These are phyloP conservation scores for Cremastobaeus sp. DNA, from an alignment of 2,888 invertebrate genomes.

Conservation along the genomic window DNA sequence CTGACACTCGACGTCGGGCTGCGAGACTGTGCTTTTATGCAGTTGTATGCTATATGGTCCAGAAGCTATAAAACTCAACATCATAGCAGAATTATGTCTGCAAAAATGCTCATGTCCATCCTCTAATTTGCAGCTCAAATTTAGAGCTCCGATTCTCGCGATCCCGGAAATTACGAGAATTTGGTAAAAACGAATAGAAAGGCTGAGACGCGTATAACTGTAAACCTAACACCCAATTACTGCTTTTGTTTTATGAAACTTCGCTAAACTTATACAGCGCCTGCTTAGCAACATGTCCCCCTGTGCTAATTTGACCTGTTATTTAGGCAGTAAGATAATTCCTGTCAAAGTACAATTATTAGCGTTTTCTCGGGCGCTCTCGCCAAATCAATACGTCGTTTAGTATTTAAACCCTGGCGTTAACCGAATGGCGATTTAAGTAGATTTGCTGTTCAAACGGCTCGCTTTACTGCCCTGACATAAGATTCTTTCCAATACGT, in stretches of 20 bases:
- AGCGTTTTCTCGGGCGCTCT: conserved; percentile 3
- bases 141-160: no score
- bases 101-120: no score
- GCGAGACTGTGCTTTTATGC: conserved; percentile 46
- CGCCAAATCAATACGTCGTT: conserved; percentile 26
- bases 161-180: no score
- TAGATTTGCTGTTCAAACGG: conserved; percentile 6
- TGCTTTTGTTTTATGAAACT: conserved; percentile 31
- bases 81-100: background rate
- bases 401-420: conserved; percentile 18
- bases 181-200: no score
- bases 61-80: conserved; percentile 32
- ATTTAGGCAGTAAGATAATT: conserved; percentile 44
- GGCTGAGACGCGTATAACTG: no score
- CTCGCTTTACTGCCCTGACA: conserved; percentile 3
- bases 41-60: conserved; percentile 31
- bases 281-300: background rate
- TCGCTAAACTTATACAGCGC: conserved; percentile 24
- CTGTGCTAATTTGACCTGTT: conserved; percentile 24
- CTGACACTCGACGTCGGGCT: conserved; percentile 45
- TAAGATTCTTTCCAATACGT: background rate
- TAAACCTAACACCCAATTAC: conserved; percentile 26
- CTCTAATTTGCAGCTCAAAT: no score
- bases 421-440: background rate
- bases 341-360: conserved; percentile 14